Base-by-base conservation (phyloP, 2,888 invertebrate genomes). In the Limnephilus lunatus region DNA sequence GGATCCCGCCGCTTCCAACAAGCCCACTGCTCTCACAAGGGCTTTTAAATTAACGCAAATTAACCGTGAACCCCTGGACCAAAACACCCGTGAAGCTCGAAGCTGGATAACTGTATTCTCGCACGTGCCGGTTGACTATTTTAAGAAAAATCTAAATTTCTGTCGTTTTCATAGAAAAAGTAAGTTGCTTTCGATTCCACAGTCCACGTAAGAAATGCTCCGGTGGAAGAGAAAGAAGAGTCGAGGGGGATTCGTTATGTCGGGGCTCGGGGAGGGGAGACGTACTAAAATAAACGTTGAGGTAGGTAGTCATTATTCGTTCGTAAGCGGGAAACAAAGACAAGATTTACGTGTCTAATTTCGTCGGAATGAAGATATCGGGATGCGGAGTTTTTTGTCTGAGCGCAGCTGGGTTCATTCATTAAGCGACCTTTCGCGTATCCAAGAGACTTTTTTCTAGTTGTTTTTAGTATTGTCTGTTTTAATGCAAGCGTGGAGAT, bases 11-110 rank as follows among this genome's bases (percentile, higher is more conserved):
- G 80, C 25, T 68, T 15, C n/a, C 86, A 44, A 44, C 25, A 19
- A 35, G 48, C 86, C 30, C 44, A 44, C n/a, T 44, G 86, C 83
- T 39, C 83, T 48, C 90, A 89, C 92, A 81, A 83, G 87, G 90
- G 91, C 82, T 91, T 90, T 91, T 91, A 91, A 93, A 93, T 91
- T 90, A 93, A 93, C 86, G 81, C 92, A 93, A 93, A 93, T 93
- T 93, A 92, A 92, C 92, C 92, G 91, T 91, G 92, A 93, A 88
- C 82, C 83, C 81, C 48, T 90, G n/a, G 81, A 82, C 82, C 90
- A 90, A 90, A 90, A 90, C 90, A 90, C 48, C 44, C 90, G 90
- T 90, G 68, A 68, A 68, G 68, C 68, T 68, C 9, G 68, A 68
- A 25, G 68, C 68, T 25, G 68, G 68, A 53, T 68, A 85, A 32